These are phyloP conservation scores for Carduelis carduelis DNA, from an alignment of 2,797 vertebrate species.

Conservation along the genomic window DNA sequence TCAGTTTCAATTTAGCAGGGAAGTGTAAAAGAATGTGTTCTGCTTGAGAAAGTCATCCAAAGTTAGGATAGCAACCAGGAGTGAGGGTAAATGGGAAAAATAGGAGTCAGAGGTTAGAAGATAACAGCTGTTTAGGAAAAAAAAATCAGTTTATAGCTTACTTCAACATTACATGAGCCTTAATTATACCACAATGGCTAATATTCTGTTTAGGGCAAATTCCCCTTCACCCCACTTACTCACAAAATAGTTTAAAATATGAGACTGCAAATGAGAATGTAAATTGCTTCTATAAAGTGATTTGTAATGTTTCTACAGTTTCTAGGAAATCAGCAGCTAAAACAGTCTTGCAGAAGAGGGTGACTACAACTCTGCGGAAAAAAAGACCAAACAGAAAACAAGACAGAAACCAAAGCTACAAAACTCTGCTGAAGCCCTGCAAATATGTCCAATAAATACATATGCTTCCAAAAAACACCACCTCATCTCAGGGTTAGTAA, in stretches of 20 bases:
- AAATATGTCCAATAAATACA: not conserved
- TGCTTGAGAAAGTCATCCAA: not conserved
- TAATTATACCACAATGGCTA: not conserved
- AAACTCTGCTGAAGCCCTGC: not conserved
- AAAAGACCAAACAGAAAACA: not conserved
- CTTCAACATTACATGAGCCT: not conserved
- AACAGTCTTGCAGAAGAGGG: not conserved
- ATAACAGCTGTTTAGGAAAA: not conserved
- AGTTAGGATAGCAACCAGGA: not conserved
- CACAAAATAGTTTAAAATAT: not conserved
- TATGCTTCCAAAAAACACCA: not conserved
- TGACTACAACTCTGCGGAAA: not conserved
- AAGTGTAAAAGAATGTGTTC: not conserved
- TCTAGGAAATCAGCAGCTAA: constrained; percentile 3
- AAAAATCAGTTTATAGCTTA: not conserved
- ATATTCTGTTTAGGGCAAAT: not conserved
- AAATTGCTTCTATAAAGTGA: not conserved
- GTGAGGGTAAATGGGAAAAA: not conserved
- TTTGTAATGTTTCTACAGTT: not conserved
- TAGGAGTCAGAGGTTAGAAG: not conserved
- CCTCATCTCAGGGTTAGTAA: not conserved
- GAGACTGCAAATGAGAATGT: not conserved
- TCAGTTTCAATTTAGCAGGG: constrained; percentile 44
- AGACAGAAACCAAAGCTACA: not conserved
- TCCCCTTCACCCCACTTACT: not conserved